Conservation (phyloP, 2,888 invertebrate genomes). For the Drosophila meridiana region DNA sequence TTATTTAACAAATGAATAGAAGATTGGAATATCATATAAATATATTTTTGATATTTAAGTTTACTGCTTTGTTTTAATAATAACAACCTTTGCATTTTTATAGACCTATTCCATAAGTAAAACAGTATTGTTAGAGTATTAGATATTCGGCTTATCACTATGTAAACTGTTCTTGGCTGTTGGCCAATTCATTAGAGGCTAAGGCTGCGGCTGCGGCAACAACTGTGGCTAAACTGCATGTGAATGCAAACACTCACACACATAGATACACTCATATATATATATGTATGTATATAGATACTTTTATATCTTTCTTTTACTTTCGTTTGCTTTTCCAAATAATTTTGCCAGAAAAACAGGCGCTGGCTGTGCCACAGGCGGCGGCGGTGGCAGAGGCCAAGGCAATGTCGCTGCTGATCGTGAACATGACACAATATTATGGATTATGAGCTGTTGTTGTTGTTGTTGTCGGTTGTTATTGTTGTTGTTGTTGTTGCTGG, state of each 20-base stretch:
- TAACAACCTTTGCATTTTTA: no score
- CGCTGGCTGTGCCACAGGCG: slow-evolving; percentile 26
- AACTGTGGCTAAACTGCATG: slow-evolving; percentile 29
- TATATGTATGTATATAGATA: slow-evolving; percentile 15
- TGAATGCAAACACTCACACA: slow-evolving; percentile 1
- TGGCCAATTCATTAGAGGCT: slow-evolving; percentile 76
- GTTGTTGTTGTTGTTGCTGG: slow-evolving; percentile 19
- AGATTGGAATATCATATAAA: no score
- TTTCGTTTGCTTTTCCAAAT: slow-evolving; percentile 77
- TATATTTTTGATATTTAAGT: no score
- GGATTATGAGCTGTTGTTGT: slow-evolving; percentile 66
- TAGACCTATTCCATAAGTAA: no score
- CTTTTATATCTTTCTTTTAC: slow-evolving; percentile 64
- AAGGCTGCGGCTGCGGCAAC: slow-evolving; percentile 14
- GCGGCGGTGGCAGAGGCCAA: slow-evolving; percentile 32
- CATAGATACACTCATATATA: background rate
- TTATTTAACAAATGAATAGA: no score
- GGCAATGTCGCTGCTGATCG: slow-evolving; percentile 68
- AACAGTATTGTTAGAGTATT: slow-evolving; percentile 12
- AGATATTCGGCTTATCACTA: background rate
- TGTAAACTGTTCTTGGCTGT: slow-evolving; percentile 2
- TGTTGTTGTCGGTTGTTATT: slow-evolving; percentile 14
- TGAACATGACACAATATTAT: slow-evolving; percentile 80
- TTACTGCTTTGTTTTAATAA: no score
- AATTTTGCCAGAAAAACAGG: slow-evolving; percentile 66